Conservation (phyloP, 1,140 invertebrate genomes). For the Melitaea cinxia region DNA sequence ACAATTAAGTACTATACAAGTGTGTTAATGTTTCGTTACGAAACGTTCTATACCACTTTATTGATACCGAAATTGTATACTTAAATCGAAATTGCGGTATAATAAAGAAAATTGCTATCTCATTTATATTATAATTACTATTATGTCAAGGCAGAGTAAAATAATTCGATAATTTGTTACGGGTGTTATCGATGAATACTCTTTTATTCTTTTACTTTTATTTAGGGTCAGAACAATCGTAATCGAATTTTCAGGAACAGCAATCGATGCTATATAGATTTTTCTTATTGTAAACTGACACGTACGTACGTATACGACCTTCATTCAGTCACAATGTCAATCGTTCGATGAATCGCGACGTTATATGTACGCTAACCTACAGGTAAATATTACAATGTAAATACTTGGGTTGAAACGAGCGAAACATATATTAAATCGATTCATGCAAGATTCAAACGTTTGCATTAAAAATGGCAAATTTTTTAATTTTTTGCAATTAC, state of each 20-base stretch:
- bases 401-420: slow-evolving; percentile 16
- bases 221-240: not conserved
- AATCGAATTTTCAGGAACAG: not conserved
- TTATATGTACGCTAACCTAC: slow-evolving; percentile 29
- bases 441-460: not conserved
- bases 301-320: slow-evolving; percentile 40
- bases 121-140: too few relatives aligned
- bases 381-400: slow-evolving; percentile 23
- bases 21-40: slow-evolving; percentile 12
- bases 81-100: too few relatives aligned
- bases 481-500: too few relatives aligned
- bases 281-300: slow-evolving; percentile 30
- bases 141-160: too few relatives aligned
- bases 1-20: slow-evolving; percentile 1
- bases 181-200: not conserved
- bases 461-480: too few relatives aligned
- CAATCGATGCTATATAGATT: slow-evolving; percentile 6
- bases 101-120: too few relatives aligned
- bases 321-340: slow-evolving; percentile 41
- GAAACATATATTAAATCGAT: not conserved
- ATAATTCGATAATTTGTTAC: too few relatives aligned
- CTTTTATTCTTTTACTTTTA: too few relatives aligned
- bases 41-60: slow-evolving; percentile 1
- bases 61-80: not conserved
- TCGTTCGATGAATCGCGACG: slow-evolving; percentile 39